Percentiles rank a stretch among this genome's conserved stretches.
phyloP scores from a whole-genome alignment of 2,888 invertebrate genomes.

The Apocheima hispidaria region DNA sequence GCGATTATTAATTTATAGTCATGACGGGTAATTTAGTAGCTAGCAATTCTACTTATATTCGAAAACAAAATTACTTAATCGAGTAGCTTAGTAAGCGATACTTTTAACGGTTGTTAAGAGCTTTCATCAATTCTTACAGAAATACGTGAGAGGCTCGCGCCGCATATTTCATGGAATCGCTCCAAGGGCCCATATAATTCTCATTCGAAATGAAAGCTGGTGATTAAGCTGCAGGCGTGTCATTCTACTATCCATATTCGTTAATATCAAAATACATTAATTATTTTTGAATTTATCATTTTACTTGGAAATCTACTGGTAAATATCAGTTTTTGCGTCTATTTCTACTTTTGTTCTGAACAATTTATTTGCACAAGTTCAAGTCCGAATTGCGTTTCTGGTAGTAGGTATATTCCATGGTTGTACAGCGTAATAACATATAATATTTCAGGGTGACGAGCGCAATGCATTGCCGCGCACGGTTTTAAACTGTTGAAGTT shows the following conservation, averaged over 20 bases:
- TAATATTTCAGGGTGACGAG: no score
- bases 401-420: slow-evolving; percentile 4
- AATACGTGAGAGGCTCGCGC: slow-evolving; percentile 21
- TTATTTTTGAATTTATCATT: not conserved
- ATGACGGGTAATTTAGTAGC: no score
- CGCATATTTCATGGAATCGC: slow-evolving; percentile 27
- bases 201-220: slow-evolving; percentile 20
- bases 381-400: not conserved
- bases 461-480: no score
- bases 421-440: no score
- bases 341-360: no score
- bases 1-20: no score
- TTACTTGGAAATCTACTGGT: not conserved
- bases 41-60: no score
- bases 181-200: slow-evolving; percentile 19
- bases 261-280: not conserved
- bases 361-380: not conserved
- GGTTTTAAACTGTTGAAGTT: no score
- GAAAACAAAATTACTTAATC: no score
- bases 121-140: slow-evolving; percentile 20
- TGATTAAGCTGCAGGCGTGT: slow-evolving; percentile 11
- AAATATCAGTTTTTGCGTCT: no score
- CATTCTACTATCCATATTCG: not conserved
- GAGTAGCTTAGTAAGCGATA: no score
- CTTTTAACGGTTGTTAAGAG: slow-evolving; percentile 11